These are phyloP conservation scores for Tachypleus tridentatus DNA, from an alignment of 1,140 invertebrate species.

Conservation along the genomic window DNA sequence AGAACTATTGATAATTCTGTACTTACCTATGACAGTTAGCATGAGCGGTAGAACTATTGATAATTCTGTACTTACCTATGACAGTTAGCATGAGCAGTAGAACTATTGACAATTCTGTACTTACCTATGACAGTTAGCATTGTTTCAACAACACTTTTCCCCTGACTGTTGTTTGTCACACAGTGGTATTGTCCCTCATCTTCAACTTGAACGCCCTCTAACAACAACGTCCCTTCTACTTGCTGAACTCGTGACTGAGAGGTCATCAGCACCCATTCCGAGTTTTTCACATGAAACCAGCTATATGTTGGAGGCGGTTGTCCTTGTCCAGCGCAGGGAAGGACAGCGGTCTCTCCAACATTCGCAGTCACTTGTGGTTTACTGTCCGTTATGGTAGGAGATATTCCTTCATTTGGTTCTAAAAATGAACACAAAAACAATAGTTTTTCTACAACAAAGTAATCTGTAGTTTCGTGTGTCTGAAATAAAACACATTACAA, in stretches of 20 bases:
- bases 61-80: conserved; percentile 8
- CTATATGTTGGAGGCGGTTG: conserved; percentile 53
- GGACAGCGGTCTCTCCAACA: conserved; percentile 31
- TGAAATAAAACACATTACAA: too few relatives aligned
- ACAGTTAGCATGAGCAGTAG: too few relatives aligned
- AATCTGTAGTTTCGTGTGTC: too few relatives aligned
- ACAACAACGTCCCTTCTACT: conserved; percentile 5
- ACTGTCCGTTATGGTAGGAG: conserved; percentile 21
- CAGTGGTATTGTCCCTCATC: conserved; percentile 10
- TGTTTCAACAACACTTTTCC: conserved; percentile 15
- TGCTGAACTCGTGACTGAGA: not conserved
- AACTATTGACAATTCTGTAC: not conserved
- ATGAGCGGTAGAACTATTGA: not conserved
- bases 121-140: conserved; percentile 18
- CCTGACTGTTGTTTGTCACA: conserved; percentile 13
- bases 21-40: conserved; percentile 19
- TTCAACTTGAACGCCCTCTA: not conserved
- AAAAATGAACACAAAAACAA: conserved; percentile 14
- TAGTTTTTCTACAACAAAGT: too few relatives aligned
- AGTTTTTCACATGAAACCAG: conserved; percentile 30
- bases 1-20: too few relatives aligned
- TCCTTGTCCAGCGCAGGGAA: conserved; percentile 66
- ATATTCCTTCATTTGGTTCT: conserved; percentile 36
- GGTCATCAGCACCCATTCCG: not conserved
- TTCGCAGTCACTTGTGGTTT: conserved; percentile 25